These are phyloP conservation scores for Galaxias olidus DNA, from an alignment of 2,797 vertebrate genomes.

Conservation along the genomic window DNA sequence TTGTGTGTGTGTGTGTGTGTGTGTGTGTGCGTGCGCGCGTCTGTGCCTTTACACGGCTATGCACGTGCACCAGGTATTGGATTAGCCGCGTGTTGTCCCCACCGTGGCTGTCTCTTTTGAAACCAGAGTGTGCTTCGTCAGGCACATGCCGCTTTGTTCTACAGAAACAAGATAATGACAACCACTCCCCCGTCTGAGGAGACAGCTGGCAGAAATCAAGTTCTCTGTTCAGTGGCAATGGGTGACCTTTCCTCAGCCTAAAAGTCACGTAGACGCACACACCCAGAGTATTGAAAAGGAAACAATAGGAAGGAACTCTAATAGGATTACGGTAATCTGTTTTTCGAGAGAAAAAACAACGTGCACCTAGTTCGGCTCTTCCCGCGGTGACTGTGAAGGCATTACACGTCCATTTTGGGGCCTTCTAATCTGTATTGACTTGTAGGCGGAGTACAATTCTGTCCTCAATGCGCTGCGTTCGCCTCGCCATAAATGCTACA, in stretches of 20 bases:
- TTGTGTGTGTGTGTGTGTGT: background rate
- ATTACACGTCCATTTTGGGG: background rate
- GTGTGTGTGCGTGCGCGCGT: background rate
- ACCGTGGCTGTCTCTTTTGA: constrained; percentile 1
- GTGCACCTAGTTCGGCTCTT: background rate
- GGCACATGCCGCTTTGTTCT: background rate
- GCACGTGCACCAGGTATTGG: background rate
- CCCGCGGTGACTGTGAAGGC: constrained; percentile 3
- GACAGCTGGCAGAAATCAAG: background rate
- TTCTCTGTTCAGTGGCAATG: background rate
- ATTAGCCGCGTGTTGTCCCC: constrained; percentile 11
- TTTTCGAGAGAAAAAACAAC: constrained; percentile 1
- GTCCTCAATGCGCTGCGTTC: background rate
- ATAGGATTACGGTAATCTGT: constrained; percentile 24
- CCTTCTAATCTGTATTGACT: constrained; percentile 16
- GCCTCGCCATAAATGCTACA: constrained; percentile 4
- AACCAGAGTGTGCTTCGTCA: constrained; percentile 16
- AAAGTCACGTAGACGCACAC: background rate
- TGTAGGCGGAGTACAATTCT: constrained; percentile 5
- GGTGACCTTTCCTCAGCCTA: constrained; percentile 1
- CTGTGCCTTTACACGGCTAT: background rate
- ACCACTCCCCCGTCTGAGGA: background rate
- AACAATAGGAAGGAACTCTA: constrained; percentile 18
- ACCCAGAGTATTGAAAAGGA: constrained; percentile 3
- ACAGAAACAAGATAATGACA: constrained; percentile 3